A percentile compares a stretch with the other conserved stretches of the same genome.
These are phyloP conservation scores for Cephalopholis sonnerati DNA, from an alignment of 2,113 vertebrate genomes.

Conservation along the genomic window DNA sequence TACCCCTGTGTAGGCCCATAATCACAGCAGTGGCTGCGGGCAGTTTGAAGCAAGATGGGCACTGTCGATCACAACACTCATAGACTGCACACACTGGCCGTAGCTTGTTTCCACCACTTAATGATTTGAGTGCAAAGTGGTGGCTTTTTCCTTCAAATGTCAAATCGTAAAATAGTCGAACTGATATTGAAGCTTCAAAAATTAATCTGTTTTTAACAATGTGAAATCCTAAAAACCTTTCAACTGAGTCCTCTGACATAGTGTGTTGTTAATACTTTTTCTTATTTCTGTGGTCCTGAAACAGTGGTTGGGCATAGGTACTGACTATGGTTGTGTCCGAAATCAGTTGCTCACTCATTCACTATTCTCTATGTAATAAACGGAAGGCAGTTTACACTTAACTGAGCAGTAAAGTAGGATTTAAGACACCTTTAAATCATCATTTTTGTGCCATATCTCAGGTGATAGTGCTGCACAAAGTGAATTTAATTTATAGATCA, in stretches of 20 bases:
- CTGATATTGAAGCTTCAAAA: background rate
- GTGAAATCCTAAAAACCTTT: background rate
- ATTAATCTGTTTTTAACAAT: constrained; percentile 12
- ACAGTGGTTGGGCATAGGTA: background rate
- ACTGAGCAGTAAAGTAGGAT: background rate
- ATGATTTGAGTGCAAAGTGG: constrained; percentile 17
- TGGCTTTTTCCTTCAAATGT: constrained; percentile 42
- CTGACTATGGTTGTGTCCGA: background rate
- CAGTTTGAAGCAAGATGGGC: constrained; percentile 34
- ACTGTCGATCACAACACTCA: constrained; percentile 38
- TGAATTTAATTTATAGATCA: background rate
- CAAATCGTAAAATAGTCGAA: constrained; percentile 10
- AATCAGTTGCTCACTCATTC: background rate
- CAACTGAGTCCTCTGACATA: background rate
- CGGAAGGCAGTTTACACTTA: background rate
- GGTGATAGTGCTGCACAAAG: background rate
- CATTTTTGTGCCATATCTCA: background rate
- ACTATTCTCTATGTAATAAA: background rate
- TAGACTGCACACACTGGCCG: constrained; percentile 9
- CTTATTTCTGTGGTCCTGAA: background rate
- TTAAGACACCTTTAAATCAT: background rate
- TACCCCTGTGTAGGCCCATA: constrained; percentile 41
- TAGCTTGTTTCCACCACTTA: constrained; percentile 34
- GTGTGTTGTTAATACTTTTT: background rate
- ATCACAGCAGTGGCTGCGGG: constrained; percentile 53